Conservation (phyloP, 2,113 vertebrate genomes). For the Istiophorus platypterus region DNA sequence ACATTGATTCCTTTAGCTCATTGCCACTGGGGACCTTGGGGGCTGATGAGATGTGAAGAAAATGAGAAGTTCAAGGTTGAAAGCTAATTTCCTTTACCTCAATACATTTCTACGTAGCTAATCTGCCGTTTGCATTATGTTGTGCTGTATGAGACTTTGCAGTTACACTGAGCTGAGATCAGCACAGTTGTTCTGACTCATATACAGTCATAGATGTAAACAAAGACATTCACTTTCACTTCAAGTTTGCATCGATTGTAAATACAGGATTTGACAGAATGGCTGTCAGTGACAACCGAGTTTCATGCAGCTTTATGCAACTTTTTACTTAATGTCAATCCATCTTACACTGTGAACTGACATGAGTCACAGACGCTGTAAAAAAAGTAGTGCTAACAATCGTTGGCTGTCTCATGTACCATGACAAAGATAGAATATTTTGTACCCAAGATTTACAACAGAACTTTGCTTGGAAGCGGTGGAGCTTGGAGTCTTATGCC, state of each 20-base stretch:
- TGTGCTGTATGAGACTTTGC: conserved; percentile 2
- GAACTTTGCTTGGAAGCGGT: too few species aligned
- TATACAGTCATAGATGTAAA: neutral
- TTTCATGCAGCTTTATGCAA: neutral
- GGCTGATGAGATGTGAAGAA: conserved; percentile 56
- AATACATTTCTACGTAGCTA: conserved; percentile 25
- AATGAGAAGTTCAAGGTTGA: conserved; percentile 47
- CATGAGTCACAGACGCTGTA: neutral
- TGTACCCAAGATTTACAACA: too few species aligned
- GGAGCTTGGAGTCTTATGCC: neutral
- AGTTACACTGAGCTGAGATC: neutral
- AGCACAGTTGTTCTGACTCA: conserved; percentile 4
- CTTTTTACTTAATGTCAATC: neutral
- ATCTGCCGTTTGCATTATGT: neutral
- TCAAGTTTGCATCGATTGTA: conserved; percentile 10
- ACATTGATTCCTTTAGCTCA: conserved; percentile 43
- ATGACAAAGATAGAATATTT: neutral
- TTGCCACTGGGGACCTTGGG: conserved; percentile 30
- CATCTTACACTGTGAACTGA: neutral
- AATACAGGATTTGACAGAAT: neutral
- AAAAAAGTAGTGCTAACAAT: neutral
- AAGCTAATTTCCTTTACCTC: conserved; percentile 43
- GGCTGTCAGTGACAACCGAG: neutral
- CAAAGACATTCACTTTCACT: conserved; percentile 1
- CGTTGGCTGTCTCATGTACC: neutral